Evolutionary conservation across 2,888 invertebrate species (phyloP), one percentile per base, ranked within the genome.

Genomic region (Bellardia pandia): DNA sequence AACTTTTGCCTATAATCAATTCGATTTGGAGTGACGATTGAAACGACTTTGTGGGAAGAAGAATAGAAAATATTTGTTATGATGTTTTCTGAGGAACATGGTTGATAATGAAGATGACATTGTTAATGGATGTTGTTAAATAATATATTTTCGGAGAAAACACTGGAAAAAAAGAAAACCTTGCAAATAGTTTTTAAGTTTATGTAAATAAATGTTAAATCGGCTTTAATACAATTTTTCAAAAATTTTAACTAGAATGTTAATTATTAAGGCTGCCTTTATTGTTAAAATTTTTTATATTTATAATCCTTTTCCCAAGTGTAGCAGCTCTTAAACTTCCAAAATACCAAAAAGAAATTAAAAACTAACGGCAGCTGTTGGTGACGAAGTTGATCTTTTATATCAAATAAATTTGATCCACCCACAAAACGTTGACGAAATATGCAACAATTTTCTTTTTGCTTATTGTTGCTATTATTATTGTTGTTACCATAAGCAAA

Each of bases 1-100:
- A 45, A 33, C 3, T 42, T 51, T 92, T 92, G 91, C 91, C 92
- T 91, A 92, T 91, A 91, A 92, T 91, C 91, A 85, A 60, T 69
- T 60, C 42, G 75, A 82, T 53, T 69, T 60, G 16, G 30, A 48
- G 30, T 30, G 8, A 0, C 23, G 5, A 23, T 8, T 14, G 13
- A 33, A 58, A 16, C 45, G 45, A 42, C 7, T n/a, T 13, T 13
- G 7, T 9, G 7, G 8, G 16, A 40, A 42, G 2, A 51, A 30
- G 37, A 42, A 66, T 42, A 33, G 69, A 69, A 45, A 68, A 80
- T 64, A 64, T 30, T 71, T 72, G 56, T 48, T 85, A 45, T 53
- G 42, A 77, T 64, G 37, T n/a, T 45, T 33, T 45, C 23, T 48
- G 30, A 56, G 16, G n/a, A 66, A 37, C 48, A 56, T 23, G 53